Evolutionary conservation across 2,113 vertebrate species (phyloP).

Genomic region (Girardinichthys multiradiatus): DNA sequence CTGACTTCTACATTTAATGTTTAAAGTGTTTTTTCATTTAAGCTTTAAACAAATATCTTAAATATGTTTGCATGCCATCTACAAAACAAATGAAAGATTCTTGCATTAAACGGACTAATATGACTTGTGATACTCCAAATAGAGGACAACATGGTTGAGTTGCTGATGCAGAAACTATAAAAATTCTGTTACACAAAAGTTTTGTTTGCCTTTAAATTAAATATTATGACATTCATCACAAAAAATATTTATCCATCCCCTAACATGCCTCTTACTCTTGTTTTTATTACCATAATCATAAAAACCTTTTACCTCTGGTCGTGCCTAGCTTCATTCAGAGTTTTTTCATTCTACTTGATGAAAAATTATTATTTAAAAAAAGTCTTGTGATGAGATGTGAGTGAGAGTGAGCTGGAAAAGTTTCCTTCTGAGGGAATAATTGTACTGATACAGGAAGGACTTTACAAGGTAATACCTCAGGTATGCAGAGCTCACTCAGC

Average conservation of each 20-base stretch:
- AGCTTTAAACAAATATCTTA: neutral
- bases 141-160: neutral
- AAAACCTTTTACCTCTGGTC: no score
- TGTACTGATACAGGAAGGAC: constrained; percentile 12
- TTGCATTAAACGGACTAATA: neutral
- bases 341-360: neutral
- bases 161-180: neutral
- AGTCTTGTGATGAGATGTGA: neutral
- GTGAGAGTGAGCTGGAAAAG: neutral
- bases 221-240: neutral
- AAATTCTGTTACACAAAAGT: neutral
- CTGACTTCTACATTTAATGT: no score
- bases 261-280: no score
- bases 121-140: neutral
- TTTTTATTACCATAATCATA: no score
- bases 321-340: neutral
- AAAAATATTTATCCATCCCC: no score
- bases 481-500: constrained; percentile 18
- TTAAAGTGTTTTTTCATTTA: no score
- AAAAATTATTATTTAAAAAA: neutral
- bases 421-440: constrained; percentile 10
- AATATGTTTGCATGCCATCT: neutral
- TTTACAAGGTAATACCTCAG: constrained; percentile 14
- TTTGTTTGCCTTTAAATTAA: neutral
- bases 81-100: neutral